Evolutionary conservation across 2,888 invertebrate genomes (phyloP).

Genomic region (Luffia ferchaultella): DNA sequence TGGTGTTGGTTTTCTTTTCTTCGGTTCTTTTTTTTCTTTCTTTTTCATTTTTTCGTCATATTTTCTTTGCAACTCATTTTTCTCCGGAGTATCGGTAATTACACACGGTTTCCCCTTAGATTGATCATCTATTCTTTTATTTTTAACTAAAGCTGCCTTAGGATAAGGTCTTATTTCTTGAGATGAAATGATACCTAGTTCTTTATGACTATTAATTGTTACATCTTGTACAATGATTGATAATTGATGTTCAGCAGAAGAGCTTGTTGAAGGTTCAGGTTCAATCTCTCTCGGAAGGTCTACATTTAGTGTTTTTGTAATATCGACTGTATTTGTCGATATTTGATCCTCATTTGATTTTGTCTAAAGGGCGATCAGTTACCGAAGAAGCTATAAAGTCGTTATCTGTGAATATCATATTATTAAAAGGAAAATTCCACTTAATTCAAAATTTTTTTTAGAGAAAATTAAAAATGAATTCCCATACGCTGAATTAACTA

Average conservation of each 20-base stretch:
- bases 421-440: background rate
- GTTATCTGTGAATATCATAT: constrained; percentile 1
- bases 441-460: constrained; percentile 1
- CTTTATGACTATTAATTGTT: background rate
- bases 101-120: background rate
- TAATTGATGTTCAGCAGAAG: background rate
- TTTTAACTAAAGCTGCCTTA: background rate
- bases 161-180: background rate
- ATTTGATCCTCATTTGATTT: background rate
- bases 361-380: background rate
- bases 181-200: background rate
- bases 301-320: background rate
- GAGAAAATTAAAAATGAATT: constrained; percentile 6
- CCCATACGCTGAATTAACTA: constrained; percentile 9
- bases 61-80: background rate
- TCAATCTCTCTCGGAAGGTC: background rate
- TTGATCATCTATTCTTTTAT: background rate
- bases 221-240: background rate
- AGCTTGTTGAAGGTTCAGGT: background rate
- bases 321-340: background rate
- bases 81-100: background rate
- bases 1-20: background rate
- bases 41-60: background rate
- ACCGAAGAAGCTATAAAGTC: background rate
- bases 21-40: background rate